Evolutionary conservation across 2,113 vertebrate species (phyloP).

Genomic region (Bubo scandiacus): DNA sequence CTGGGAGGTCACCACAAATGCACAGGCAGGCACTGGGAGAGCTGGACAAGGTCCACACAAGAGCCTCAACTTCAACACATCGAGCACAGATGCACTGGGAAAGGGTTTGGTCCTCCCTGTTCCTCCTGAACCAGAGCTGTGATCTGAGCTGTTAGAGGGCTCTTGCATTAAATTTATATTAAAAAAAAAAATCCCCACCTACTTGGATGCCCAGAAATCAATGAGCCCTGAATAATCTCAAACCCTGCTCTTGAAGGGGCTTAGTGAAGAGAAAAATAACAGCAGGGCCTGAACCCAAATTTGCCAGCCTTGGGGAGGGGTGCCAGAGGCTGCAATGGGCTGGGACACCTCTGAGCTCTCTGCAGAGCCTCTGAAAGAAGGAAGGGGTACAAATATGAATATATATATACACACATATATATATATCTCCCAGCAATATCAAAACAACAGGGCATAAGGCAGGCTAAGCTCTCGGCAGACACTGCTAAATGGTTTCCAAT

Average conservation of each 20-base stretch:
- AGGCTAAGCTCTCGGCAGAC: slow-evolving; percentile 64
- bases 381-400: background rate
- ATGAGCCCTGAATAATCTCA: background rate
- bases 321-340: background rate
- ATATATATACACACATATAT: accelerated
- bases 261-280: background rate
- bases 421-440: background rate
- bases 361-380: background rate
- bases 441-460: slow-evolving; percentile 59
- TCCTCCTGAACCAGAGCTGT: background rate
- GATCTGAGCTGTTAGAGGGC: background rate
- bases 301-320: background rate
- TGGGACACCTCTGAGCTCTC: background rate
- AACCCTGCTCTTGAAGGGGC: background rate
- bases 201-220: background rate
- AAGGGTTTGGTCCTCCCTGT: background rate
- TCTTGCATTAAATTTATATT: background rate
- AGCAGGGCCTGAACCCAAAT: background rate
- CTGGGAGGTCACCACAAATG: background rate
- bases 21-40: background rate
- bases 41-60: background rate
- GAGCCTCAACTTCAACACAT: background rate
- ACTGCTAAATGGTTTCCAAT: slow-evolving; percentile 79
- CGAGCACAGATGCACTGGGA: background rate
- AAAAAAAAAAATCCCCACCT: background rate